Conservation (phyloP, 2,797 vertebrate species). For the Myiotriccus ornatus region DNA sequence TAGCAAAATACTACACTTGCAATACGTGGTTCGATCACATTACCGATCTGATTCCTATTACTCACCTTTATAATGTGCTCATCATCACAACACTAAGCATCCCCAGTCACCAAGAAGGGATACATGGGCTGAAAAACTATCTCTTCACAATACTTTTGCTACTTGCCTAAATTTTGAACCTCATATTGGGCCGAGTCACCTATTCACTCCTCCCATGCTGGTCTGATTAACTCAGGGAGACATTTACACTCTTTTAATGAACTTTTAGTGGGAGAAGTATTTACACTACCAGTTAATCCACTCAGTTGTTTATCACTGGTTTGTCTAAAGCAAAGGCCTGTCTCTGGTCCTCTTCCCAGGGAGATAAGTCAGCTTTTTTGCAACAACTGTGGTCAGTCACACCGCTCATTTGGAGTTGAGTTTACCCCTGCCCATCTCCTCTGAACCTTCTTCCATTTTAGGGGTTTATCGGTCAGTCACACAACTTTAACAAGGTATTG, state of each 20-base stretch:
- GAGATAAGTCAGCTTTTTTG: neutral
- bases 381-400: neutral
- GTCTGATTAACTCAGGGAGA: neutral
- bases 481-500: neutral
- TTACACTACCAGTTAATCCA: neutral
- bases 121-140: neutral
- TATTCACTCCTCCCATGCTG: neutral
- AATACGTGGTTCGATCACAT: neutral
- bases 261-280: neutral
- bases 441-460: neutral
- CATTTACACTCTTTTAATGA: neutral
- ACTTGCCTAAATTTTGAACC: neutral
- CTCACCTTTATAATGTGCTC: neutral
- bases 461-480: neutral
- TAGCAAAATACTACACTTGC: neutral
- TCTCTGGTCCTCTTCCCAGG: neutral
- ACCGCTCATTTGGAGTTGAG: neutral
- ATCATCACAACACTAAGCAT: accelerated
- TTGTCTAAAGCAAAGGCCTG: neutral
- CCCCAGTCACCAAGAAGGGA: neutral
- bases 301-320: neutral
- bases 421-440: neutral
- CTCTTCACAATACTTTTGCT: neutral
- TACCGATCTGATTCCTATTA: neutral
- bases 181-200: accelerated